phyloP scores from a whole-genome alignment of 2,888 invertebrate genomes.

The Cephus rjabovi region DNA sequence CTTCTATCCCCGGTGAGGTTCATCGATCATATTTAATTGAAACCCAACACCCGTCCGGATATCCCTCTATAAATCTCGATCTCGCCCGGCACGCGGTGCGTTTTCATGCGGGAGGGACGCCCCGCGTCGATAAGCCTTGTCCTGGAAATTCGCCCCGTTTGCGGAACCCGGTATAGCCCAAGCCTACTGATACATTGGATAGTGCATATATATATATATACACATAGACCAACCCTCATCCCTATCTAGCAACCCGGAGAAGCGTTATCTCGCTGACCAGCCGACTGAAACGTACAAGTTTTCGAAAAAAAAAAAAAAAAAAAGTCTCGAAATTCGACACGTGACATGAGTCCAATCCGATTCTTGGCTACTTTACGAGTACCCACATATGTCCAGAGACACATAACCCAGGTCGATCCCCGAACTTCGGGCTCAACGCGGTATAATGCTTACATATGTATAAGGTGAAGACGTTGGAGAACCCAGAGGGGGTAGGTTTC shows the following conservation, averaged over 20 bases:
- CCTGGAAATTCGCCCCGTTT: neutral
- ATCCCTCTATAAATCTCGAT: constrained; percentile 48
- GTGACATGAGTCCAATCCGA: neutral
- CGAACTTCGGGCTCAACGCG: neutral
- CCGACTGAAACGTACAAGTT: neutral
- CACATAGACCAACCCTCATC: neutral
- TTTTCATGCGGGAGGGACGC: constrained; percentile 30
- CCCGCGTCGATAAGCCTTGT: neutral
- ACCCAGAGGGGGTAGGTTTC: neutral
- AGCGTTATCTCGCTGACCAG: neutral
- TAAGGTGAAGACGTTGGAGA: neutral
- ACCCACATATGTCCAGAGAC: neutral
- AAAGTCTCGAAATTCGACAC: neutral
- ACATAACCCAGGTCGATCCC: neutral
- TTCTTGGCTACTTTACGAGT: neutral
- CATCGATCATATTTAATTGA: constrained; percentile 60
- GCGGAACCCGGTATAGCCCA: neutral
- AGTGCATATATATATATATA: neutral
- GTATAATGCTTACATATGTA: neutral
- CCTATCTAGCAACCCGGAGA: neutral
- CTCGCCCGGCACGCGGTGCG: constrained; percentile 26
- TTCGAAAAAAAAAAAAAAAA: neutral
- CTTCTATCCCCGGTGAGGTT: constrained; percentile 20
- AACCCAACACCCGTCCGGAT: constrained; percentile 50
- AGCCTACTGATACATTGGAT: neutral